Evolutionary conservation across 1,140 invertebrate genomes (phyloP), one percentile per base, ranked within the genome.

Genomic region (Drosophila nebulosa): DNA sequence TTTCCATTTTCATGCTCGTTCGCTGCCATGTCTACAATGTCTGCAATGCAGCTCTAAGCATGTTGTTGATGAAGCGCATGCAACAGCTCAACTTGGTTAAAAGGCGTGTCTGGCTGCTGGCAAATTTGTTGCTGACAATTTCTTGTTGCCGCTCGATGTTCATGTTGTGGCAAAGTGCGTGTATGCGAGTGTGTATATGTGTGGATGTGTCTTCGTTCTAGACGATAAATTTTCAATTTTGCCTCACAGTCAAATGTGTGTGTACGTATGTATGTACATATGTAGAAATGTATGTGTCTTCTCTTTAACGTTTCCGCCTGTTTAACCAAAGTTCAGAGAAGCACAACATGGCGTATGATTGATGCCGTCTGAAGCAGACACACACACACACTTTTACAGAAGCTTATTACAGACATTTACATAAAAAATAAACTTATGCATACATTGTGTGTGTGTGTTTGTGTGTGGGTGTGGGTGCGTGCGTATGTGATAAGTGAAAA

Each of bases 201-300:
- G 46, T 57, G n/a, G 42, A 36, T 68, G 36, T 78, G 70, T 78
- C 64, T 60, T 57, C 56, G 68, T 88, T 88, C 79, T 81, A 81
- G 78, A 83, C 83, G 83, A 88, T 88, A 88, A 88, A 88, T 83
- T 88, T 88, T 88, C 83, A 88, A 88, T 88, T 88, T 88, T 64
- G 36, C 32, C 50, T 60, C 36, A 74, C 42, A 69, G 18, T 32
- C 10, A 68, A 55, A 65, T 64, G 39, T 58, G 52, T 39, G 46
- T 57, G 50, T 60, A 24, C 32, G 14, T 36, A 21, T 67, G 50
- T 42, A 12, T 52, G n/a, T 59, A 10, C 14, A 50, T 39, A 10
- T 67, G 64, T 63, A 64, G 59, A 26, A 30, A 50, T 53, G 42
- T 63, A 26, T 42, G 50, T 51, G 58, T 51, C 56, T 52, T 71